Conservation (phyloP, 1,140 invertebrate genomes). For the Caenorhabditis brenneri region DNA sequence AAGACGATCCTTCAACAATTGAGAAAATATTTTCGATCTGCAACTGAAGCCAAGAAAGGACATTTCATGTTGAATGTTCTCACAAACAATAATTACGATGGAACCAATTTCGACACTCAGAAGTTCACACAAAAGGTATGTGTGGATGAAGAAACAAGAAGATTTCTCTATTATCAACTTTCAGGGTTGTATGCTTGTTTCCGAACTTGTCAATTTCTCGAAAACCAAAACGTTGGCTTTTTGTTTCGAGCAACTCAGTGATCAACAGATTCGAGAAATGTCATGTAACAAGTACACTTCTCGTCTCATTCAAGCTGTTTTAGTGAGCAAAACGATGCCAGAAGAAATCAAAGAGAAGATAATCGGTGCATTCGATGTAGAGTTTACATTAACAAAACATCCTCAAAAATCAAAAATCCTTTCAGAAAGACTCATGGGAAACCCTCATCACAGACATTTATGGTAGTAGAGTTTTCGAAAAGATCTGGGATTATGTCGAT, state of each 20-base stretch:
- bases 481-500: slow-evolving; percentile 26
- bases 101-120: slow-evolving; percentile 10
- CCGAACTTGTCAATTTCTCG: slow-evolving; percentile 24
- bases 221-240: slow-evolving; percentile 17
- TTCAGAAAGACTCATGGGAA: slow-evolving; percentile 45
- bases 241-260: not conserved
- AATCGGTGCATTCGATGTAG: slow-evolving; percentile 46
- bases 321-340: slow-evolving; percentile 8
- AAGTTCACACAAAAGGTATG: slow-evolving; percentile 11
- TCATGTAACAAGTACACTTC: slow-evolving; percentile 33
- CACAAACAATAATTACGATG: slow-evolving; percentile 26
- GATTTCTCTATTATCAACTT: no score
- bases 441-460: slow-evolving; percentile 24
- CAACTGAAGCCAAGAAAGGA: slow-evolving; percentile 10
- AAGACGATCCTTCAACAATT: not conserved
- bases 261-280: slow-evolving; percentile 24
- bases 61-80: slow-evolving; percentile 41
- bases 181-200: slow-evolving; percentile 42
- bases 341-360: slow-evolving; percentile 47
- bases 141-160: no score
- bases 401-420: not conserved
- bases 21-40: slow-evolving; percentile 13
- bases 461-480: slow-evolving; percentile 43
- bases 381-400: not conserved
- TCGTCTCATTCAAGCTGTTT: slow-evolving; percentile 42